Evolutionary conservation across 2,888 invertebrate species (phyloP).

Genomic region (Caenorhabditis afra): DNA sequence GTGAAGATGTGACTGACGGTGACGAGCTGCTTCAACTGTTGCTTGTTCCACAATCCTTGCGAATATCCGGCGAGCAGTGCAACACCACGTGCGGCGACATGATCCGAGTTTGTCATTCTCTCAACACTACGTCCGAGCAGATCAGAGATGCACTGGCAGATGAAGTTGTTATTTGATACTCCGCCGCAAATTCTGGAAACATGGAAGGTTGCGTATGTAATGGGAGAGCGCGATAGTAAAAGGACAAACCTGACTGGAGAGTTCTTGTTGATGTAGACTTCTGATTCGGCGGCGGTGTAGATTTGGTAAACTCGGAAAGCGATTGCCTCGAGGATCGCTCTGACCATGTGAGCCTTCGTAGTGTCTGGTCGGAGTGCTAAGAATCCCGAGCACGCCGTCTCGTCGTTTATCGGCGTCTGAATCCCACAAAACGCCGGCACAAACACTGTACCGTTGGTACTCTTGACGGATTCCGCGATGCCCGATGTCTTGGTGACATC

Average conservation of each 20-base stretch:
- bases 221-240: background rate
- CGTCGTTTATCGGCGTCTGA: constrained; percentile 92
- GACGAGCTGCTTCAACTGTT: constrained; percentile 60
- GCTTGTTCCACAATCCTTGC: constrained; percentile 84
- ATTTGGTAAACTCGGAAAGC: constrained; percentile 89
- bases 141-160: constrained; percentile 91
- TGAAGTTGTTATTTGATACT: constrained; percentile 94
- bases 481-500: constrained; percentile 65
- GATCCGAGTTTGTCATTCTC: constrained; percentile 86
- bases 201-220: background rate
- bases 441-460: constrained; percentile 84
- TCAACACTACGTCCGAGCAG: constrained; percentile 88
- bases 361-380: constrained; percentile 87
- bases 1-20: constrained; percentile 63
- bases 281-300: constrained; percentile 86
- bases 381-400: constrained; percentile 89
- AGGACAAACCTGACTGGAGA: constrained; percentile 62
- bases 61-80: constrained; percentile 90
- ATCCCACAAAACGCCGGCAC: constrained; percentile 91
- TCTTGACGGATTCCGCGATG: constrained; percentile 62
- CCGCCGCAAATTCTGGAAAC: constrained; percentile 90
- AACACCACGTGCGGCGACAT: constrained; percentile 86
- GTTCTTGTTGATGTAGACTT: constrained; percentile 84
- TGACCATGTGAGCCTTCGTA: constrained; percentile 84
- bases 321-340: constrained; percentile 90